Evolutionary conservation across 2,888 invertebrate genomes (phyloP).

Genomic region (Oscheius onirici): DNA sequence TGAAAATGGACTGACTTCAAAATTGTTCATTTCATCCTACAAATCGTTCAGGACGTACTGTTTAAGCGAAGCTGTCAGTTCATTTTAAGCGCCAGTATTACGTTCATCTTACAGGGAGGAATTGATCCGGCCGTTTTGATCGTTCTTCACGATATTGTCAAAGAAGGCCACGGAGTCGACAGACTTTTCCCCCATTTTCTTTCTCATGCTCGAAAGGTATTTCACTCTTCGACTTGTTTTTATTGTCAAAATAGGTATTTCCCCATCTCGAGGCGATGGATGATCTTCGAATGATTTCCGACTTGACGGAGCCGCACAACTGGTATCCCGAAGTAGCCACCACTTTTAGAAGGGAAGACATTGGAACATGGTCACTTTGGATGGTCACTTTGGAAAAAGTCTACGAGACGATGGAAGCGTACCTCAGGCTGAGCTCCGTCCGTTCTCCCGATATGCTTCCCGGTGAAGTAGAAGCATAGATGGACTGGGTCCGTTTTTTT

Average conservation of each 20-base stretch:
- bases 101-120: too few species aligned
- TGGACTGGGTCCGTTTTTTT: too few species aligned
- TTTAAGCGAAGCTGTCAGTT: slow-evolving; percentile 75
- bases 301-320: slow-evolving; percentile 90
- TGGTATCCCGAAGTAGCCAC: slow-evolving; percentile 90
- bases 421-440: slow-evolving; percentile 93
- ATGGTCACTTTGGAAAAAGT: slow-evolving; percentile 88
- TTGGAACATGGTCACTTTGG: too few species aligned
- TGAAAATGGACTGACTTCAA: slow-evolving; percentile 86
- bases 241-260: slow-evolving; percentile 82
- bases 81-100: too few species aligned
- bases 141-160: slow-evolving; percentile 60
- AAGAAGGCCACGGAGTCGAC: slow-evolving; percentile 75
- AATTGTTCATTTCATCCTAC: slow-evolving; percentile 87
- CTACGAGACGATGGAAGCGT: slow-evolving; percentile 84
- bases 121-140: slow-evolving; percentile 51
- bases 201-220: slow-evolving; percentile 80
- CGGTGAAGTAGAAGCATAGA: slow-evolving; percentile 51
- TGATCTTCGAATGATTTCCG: slow-evolving; percentile 93
- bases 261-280: slow-evolving; percentile 98
- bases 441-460: slow-evolving; percentile 66
- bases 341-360: too few species aligned
- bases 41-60: slow-evolving; percentile 82
- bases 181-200: slow-evolving; percentile 94
- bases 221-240: not conserved